phyloP scores from a whole-genome alignment of 2,888 invertebrate genomes.

The Melinaea marsaeus region DNA sequence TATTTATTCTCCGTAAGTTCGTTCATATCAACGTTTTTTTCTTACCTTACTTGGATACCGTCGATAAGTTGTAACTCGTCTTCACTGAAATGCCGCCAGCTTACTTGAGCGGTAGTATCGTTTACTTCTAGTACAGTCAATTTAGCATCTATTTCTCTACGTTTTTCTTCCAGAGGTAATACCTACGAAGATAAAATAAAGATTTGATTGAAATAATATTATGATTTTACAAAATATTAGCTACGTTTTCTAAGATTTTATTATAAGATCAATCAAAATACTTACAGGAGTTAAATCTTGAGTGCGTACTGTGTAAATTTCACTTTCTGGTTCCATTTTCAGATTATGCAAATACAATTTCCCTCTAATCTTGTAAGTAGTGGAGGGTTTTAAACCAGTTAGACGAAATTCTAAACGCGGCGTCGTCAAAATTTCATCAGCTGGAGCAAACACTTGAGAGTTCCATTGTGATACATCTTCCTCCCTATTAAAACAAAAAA shows the following conservation, averaged over 20 bases:
- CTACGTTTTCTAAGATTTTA: background rate
- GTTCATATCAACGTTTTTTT: background rate
- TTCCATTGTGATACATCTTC: conserved; percentile 87
- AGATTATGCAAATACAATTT: conserved; percentile 87
- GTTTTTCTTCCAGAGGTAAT: conserved; percentile 61
- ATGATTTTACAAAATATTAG: background rate
- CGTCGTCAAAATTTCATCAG: conserved; percentile 90
- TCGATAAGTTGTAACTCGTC: conserved; percentile 91
- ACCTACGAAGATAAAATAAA: conserved; percentile 33
- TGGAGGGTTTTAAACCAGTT: conserved; percentile 85
- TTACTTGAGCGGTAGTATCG: conserved; percentile 86
- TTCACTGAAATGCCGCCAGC: conserved; percentile 89
- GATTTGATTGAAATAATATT: too few species aligned
- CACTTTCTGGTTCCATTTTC: conserved; percentile 87
- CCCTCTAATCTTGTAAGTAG: conserved; percentile 89
- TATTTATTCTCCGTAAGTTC: background rate
- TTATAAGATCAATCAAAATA: conserved; percentile 15
- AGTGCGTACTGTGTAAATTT: conserved; percentile 86
- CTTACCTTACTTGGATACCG: conserved; percentile 85
- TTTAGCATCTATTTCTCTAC: conserved; percentile 82
- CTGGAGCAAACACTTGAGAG: conserved; percentile 91
- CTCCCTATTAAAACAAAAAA: conserved; percentile 60
- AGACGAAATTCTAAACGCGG: conserved; percentile 91
- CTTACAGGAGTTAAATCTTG: conserved; percentile 68
- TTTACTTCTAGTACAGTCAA: conserved; percentile 85